These are phyloP conservation scores for Drosophila emarginata DNA, from an alignment of 2,888 invertebrate species.

Conservation along the genomic window DNA sequence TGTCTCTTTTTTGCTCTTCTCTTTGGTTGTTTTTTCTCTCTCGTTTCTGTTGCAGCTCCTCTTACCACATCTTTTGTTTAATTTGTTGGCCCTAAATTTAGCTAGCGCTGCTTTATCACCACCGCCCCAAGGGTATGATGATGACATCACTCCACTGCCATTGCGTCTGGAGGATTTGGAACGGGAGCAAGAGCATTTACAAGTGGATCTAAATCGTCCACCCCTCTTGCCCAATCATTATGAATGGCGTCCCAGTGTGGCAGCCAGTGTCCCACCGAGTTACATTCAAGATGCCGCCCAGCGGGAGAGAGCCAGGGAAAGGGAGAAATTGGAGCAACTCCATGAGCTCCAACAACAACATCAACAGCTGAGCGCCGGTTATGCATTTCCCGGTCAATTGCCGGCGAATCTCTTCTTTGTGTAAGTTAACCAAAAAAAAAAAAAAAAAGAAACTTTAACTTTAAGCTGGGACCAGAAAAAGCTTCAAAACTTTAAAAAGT, in stretches of 20 bases:
- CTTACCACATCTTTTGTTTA: conserved; percentile 37
- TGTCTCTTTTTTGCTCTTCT: not conserved
- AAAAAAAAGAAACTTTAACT: too few relatives aligned
- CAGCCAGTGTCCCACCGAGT: conserved; percentile 64
- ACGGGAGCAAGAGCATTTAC: conserved; percentile 84
- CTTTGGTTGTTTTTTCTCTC: not conserved
- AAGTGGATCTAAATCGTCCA: conserved; percentile 53
- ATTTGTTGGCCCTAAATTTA: conserved; percentile 16
- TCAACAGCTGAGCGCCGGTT: conserved; percentile 63
- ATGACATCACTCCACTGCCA: conserved; percentile 82
- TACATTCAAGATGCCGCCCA: conserved; percentile 60
- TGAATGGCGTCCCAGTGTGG: conserved; percentile 62
- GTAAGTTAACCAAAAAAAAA: conserved; percentile 16
- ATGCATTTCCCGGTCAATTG: conserved; percentile 56
- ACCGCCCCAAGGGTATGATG: conserved; percentile 52
- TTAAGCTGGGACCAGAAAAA: not conserved
- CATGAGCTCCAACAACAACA: conserved; percentile 56
- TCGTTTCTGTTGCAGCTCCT: conserved; percentile 25
- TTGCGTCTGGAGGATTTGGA: conserved; percentile 88
- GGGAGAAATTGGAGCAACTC: conserved; percentile 41
- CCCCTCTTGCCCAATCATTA: conserved; percentile 62
- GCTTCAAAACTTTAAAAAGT: not conserved
- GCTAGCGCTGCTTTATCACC: conserved; percentile 33
- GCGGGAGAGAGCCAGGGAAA: conserved; percentile 47
- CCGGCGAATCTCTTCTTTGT: conserved; percentile 40